Evolutionary conservation across 2,888 invertebrate genomes (phyloP), one percentile per base, ranked within the genome.

Genomic region (Bursaphelenchus okinawaensis): DNA sequence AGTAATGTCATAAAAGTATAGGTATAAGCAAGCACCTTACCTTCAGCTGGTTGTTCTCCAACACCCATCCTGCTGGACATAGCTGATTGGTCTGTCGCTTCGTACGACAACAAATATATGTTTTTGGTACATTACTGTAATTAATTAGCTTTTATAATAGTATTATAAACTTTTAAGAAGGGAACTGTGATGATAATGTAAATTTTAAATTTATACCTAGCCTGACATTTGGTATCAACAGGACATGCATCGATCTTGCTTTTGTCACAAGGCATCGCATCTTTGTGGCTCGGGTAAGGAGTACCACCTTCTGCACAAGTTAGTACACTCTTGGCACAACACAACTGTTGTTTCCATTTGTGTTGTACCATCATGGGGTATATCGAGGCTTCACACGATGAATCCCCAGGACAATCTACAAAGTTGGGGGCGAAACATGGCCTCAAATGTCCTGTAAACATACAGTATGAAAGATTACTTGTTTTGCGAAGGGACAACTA

Each of bases 221-320:
- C 60, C 51, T 69, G 72, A 24, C 71, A 71, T 4, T 68, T 57
- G 50, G 62, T 63, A 19, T 66, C 66, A 19, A 63, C 27, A 0
- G 71, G 71, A 29, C 71, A 71, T 22, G 55, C 57, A 20, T 62
- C 58, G 16, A 66, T 40, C 31, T 24, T 27, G 29, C 61, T 55
- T 26, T 68, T 52, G 16, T 66, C 59, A 62, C 71, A 71, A 23
- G 54, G 55, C 24, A 68, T 71, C 8, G 71, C 71, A 52, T 61
- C 54, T 28, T 60, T 31, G 19, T 58, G 51, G 31, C 55, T 69
- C 55, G 69, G 69, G 24, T 58, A 68, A 7, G 69, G 69, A 19
- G 58, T 20, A n/a, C 69, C 69, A 22, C 60, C 58, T 9, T 57
- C 54, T 8, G 58, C 63, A 31, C 69, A 69, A 16, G 68, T 52